Evolutionary conservation across 2,888 invertebrate genomes (phyloP).

Genomic region (Dastarcus helophoroides): DNA sequence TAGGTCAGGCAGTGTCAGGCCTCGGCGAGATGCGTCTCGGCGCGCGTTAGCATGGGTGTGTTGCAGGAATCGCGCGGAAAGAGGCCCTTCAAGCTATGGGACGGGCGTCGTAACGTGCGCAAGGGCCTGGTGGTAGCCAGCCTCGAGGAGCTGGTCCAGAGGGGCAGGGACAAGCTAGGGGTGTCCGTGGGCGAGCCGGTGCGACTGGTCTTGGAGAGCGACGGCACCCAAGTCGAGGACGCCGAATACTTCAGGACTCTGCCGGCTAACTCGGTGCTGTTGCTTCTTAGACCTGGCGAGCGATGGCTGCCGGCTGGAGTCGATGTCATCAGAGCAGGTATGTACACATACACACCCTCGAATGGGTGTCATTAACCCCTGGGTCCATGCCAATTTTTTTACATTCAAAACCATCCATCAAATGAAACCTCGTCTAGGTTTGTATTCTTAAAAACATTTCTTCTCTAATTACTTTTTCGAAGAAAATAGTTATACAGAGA

Average conservation of each 20-base stretch:
- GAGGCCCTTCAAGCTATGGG: constrained; percentile 96
- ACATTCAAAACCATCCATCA: no score
- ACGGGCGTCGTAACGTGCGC: constrained; percentile 85
- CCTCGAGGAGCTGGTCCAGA: constrained; percentile 62
- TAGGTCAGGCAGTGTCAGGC: constrained; percentile 27
- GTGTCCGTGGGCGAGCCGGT: constrained; percentile 79
- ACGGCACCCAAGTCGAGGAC: constrained; percentile 95
- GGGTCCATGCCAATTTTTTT: no score
- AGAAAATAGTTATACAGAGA: no score
- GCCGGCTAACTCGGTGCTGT: constrained; percentile 80
- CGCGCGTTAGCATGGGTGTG: constrained; percentile 10
- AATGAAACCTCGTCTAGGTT: no score
- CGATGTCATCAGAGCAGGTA: constrained; percentile 90
- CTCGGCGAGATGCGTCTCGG: constrained; percentile 25
- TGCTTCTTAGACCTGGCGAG: constrained; percentile 80
- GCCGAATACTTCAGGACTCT: constrained; percentile 91
- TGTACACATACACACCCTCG: no score
- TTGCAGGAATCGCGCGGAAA: constrained; percentile 85
- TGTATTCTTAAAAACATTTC: no score
- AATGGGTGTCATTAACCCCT: no score
- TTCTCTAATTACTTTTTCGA: no score
- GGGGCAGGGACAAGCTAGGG: constrained; percentile 80
- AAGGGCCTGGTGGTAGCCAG: constrained; percentile 87
- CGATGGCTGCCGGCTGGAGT: constrained; percentile 90
- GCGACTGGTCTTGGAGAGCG: constrained; percentile 83